Evolutionary conservation across 2,797 vertebrate genomes (phyloP).

Genomic region (Enteromius argenteus): DNA sequence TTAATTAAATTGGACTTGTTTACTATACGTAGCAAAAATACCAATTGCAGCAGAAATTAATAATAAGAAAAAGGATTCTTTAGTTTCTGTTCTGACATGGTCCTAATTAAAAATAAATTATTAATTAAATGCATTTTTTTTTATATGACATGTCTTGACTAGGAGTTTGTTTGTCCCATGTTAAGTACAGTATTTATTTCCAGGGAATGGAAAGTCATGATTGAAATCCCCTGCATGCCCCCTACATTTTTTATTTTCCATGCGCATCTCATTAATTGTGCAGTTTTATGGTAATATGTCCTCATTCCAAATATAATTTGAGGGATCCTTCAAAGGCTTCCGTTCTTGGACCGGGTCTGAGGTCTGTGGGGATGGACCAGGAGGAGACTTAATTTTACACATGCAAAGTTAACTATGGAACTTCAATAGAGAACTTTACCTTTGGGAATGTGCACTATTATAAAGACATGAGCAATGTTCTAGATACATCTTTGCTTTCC

Average conservation of each 20-base stretch:
- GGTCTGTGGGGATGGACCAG: conserved; percentile 35
- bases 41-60: too few relatives aligned
- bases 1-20: too few relatives aligned
- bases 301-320: conserved; percentile 51
- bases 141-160: background rate
- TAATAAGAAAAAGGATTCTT: background rate
- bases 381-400: conserved; percentile 58
- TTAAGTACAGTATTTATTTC: conserved; percentile 13
- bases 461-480: conserved; percentile 56
- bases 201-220: conserved; percentile 2
- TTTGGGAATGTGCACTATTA: conserved; percentile 61
- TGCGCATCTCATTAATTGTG: conserved; percentile 45
- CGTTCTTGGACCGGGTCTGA: conserved; percentile 31
- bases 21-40: too few relatives aligned
- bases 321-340: conserved; percentile 51
- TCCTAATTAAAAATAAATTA: background rate
- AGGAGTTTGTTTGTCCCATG: conserved; percentile 8
- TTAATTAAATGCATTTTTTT: too few relatives aligned
- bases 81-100: background rate
- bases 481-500: conserved; percentile 58
- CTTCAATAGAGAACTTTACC: conserved; percentile 55
- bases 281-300: conserved; percentile 52
- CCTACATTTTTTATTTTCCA: conserved; percentile 33
- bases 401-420: conserved; percentile 57
- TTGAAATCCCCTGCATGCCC: background rate